Percentiles rank a stretch among this genome's conserved stretches.
Evolutionary conservation across 1,140 invertebrate species (phyloP).

Genomic region (Ceratoteleas bidentatus): DNA sequence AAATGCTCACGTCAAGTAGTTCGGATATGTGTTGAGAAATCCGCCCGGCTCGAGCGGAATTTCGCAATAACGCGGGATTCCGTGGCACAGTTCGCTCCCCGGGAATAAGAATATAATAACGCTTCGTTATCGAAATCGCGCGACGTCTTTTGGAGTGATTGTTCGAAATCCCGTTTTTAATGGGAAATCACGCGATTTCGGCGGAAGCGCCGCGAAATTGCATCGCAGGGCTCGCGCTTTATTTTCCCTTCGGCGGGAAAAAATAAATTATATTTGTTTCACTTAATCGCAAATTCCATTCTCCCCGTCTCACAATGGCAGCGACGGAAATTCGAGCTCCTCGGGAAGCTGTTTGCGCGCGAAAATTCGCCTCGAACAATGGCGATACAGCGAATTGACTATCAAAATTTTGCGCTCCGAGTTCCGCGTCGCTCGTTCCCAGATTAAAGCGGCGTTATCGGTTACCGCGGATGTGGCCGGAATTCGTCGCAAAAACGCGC

Average conservation of each 20-base stretch:
- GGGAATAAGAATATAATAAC: conserved; percentile 21
- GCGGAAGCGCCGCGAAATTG: conserved; percentile 23
- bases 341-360: conserved; percentile 1
- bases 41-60: background rate
- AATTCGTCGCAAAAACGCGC: too few relatives aligned
- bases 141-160: too few relatives aligned
- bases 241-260: conserved; percentile 19
- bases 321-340: background rate
- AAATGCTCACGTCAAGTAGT: conserved; percentile 33
- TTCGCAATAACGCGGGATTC: background rate
- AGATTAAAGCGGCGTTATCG: background rate
- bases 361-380: conserved; percentile 5
- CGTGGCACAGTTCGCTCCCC: background rate
- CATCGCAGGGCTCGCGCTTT: conserved; percentile 32
- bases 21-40: background rate
- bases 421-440: too few relatives aligned
- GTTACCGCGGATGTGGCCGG: background rate
- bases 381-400: background rate
- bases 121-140: conserved; percentile 49
- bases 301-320: conserved; percentile 8
- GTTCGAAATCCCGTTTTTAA: conserved; percentile 55
- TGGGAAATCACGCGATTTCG: conserved; percentile 42
- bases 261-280: conserved; percentile 57
- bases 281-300: conserved; percentile 58
- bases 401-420: background rate